Base-by-base conservation (phyloP, 1,140 invertebrate genomes). In the Atta texana region DNA sequence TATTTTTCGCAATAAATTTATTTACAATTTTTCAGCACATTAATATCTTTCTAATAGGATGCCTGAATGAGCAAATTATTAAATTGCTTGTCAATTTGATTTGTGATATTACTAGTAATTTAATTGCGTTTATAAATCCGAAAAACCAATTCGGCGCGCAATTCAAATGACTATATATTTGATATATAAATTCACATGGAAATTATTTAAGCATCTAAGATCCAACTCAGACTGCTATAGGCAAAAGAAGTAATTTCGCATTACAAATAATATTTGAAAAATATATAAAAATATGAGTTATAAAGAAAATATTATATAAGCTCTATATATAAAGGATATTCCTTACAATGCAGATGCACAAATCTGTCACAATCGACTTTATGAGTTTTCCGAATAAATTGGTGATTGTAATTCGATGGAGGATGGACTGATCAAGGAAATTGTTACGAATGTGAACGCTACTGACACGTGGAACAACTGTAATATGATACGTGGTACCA, bases 391-490 rank as follows among this genome's bases (percentile, higher is more conserved):
- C 76, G 90, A 87, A 71, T 92, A 93, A 94, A 94, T 94, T 94
- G 94, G 94, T 92, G 92, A 95, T 92, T 92, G 92, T 93, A 89
- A 92, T 81, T 84, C 87, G 55, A 86, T 88, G 69, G 88, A 87
- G 89, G 0, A 24, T 24, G 24, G 91, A 92, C 93, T 94, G 95
- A 95, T 94, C 94, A 94, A 93, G 89, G 88, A 91, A 93, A 94
- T 94, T 94, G 93, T 95, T 92, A 90, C 90, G 92, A 88, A 93
- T 91, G 92, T 92, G 91, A 93, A 93, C 92, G 93, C 94, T 93
- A 92, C 91, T 89, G 89, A 87, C 88, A 89, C 90, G 87, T 88
- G 49, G 85, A 91, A 90, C 87, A 88, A 76, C 69, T 89, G 94
- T 93, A 94, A 95, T 92, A 89, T 82, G 94, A 95, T 93, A 93